Conservation (phyloP, 2,797 vertebrate genomes). For the Lepidocolaptes lacrymiger region DNA sequence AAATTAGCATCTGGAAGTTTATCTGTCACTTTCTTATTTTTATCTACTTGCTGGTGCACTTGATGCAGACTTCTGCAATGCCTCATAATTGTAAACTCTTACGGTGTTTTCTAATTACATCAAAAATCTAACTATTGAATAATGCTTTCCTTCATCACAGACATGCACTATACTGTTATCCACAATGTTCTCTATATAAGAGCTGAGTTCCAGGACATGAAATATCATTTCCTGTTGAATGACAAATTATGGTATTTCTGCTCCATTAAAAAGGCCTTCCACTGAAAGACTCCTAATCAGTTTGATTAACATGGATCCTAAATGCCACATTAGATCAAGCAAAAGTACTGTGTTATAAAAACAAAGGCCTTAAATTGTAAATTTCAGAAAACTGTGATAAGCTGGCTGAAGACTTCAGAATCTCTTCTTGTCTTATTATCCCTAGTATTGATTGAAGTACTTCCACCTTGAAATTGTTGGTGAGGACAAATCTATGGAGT, state of each 20-base stretch:
- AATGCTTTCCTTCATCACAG: neutral
- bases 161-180: neutral
- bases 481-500: slow-evolving; percentile 69
- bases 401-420: neutral
- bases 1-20: neutral
- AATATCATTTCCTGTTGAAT: neutral
- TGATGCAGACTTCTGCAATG: neutral
- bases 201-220: neutral
- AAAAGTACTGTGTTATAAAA: slow-evolving; percentile 4
- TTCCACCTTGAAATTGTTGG: slow-evolving; percentile 66
- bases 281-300: neutral
- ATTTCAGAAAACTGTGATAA: slow-evolving; percentile 49
- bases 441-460: slow-evolving; percentile 66
- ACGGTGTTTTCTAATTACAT: neutral
- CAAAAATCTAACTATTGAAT: neutral
- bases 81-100: neutral
- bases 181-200: neutral
- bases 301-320: neutral
- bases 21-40: neutral
- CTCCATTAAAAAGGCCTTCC: neutral
- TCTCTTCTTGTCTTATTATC: slow-evolving; percentile 67
- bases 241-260: neutral
- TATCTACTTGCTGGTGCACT: neutral
- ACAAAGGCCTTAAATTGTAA: slow-evolving; percentile 22
- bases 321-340: neutral